These are phyloP conservation scores for Bufo bufo DNA, from an alignment of 2,113 vertebrate species.

Conservation along the genomic window DNA sequence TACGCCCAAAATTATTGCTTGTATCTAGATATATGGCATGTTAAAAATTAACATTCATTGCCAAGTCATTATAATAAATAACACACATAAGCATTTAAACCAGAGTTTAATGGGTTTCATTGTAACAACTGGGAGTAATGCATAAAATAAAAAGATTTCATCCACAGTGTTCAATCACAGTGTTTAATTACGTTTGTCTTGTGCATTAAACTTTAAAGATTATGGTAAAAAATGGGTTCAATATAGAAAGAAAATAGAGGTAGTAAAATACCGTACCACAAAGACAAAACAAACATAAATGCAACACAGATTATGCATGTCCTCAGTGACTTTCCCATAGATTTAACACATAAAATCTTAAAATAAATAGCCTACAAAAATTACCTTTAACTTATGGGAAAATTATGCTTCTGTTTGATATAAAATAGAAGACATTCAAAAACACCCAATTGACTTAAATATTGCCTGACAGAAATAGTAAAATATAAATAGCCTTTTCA, in stretches of 20 bases:
- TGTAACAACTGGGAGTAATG: conserved; percentile 1
- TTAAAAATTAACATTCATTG: not conserved
- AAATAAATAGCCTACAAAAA: conserved; percentile 26
- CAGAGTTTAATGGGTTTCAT: conserved; percentile 27
- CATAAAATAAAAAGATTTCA: conserved; percentile 49
- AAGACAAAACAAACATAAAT: conserved; percentile 29
- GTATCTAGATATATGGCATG: not conserved
- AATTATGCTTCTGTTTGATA: conserved; percentile 61
- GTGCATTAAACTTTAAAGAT: conserved; percentile 19
- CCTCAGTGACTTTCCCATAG: not conserved
- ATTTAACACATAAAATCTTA: not conserved
- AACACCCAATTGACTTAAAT: conserved; percentile 68
- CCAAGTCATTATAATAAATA: not conserved
- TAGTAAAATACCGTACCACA: conserved; percentile 41
- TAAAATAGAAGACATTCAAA: conserved; percentile 69
- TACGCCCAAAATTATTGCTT: not conserved
- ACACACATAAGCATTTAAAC: not conserved
- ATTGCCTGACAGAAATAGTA: conserved; percentile 69
- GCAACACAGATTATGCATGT: conserved; percentile 15
- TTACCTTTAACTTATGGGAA: conserved; percentile 37
- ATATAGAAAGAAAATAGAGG: conserved; percentile 38
- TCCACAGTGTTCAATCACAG: conserved; percentile 63
- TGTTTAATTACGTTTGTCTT: conserved; percentile 54
- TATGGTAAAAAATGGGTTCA: not conserved
- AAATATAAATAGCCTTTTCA: conserved; percentile 70